These are phyloP conservation scores for Orius insidiosus DNA, from an alignment of 1,140 invertebrate species.

Conservation along the genomic window DNA sequence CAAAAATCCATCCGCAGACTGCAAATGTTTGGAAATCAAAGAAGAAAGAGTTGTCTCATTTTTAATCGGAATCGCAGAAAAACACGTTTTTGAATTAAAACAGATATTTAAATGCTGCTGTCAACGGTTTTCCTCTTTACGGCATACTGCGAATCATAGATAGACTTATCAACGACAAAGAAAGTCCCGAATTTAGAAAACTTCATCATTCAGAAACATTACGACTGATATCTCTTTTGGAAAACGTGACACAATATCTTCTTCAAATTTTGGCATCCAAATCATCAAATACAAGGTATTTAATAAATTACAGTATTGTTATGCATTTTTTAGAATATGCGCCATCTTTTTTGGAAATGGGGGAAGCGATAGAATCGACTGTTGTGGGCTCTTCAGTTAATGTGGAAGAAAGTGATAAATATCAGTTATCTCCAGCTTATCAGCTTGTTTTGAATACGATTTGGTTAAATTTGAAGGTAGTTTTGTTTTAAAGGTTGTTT, in stretches of 20 bases:
- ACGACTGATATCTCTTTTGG: slow-evolving; percentile 24
- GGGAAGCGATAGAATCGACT: slow-evolving; percentile 30
- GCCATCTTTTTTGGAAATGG: slow-evolving; percentile 42
- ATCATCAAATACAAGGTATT: slow-evolving; percentile 22
- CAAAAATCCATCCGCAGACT: slow-evolving; percentile 1
- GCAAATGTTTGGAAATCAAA: slow-evolving; percentile 4
- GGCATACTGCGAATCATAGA: slow-evolving; percentile 23
- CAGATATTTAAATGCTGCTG: slow-evolving; percentile 27
- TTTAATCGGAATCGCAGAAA: slow-evolving; percentile 22
- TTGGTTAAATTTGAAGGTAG: slow-evolving; percentile 65
- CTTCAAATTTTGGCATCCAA: slow-evolving; percentile 25
- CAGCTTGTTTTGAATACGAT: slow-evolving; percentile 52
- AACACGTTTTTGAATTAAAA: slow-evolving; percentile 24
- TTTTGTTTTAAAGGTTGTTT: too few species aligned
- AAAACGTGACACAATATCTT: slow-evolving; percentile 26
- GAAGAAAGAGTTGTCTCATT: slow-evolving; percentile 1
- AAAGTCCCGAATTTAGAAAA: slow-evolving; percentile 16
- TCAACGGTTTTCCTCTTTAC: slow-evolving; percentile 21
- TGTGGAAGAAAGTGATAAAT: slow-evolving; percentile 25
- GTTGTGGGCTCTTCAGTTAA: slow-evolving; percentile 30
- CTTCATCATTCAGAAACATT: slow-evolving; percentile 18
- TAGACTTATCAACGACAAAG: slow-evolving; percentile 19
- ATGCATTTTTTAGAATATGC: slow-evolving; percentile 30
- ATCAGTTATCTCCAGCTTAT: slow-evolving; percentile 39
- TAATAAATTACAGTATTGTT: neutral